Base-by-base conservation (phyloP, 2,888 invertebrate genomes). In the Crepidodera aurea region DNA sequence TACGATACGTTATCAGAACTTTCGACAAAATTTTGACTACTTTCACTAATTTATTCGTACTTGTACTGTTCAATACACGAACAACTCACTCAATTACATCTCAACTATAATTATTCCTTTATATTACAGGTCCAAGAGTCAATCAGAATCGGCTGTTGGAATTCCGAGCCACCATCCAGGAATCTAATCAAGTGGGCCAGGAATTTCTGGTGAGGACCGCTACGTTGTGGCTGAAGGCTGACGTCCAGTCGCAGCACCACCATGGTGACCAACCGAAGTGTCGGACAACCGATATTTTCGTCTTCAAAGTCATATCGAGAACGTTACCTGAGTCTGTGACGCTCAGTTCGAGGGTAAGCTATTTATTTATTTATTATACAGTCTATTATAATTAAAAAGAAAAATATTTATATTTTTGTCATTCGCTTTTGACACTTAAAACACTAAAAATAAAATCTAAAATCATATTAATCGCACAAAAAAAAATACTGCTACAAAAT, bases 111-210 rank as follows among this genome's bases (percentile, higher is more conserved):
- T 32, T 6, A 32, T 32, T 37, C 5, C 2, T 40, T 7, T 1
- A 2, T 40, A 7, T 40, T 40, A 27, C 85, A 94, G 94, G 94
- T 75, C 88, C 88, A 72, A 88, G 89, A 76, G 84, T 93, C 74
- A 94, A 94, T 79, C 91, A 92, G 53, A 94, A 94, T 81, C 88
- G 91, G 60, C 84, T 94, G 73, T 85, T 95, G 72, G 93, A 94
- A 81, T 95, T 95, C 83, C 88, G 91, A 58, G 88, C 91, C 75
- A 87, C 88, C 68, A 84, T 85, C 19, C 60, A 55, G 69, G 88
- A 88, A 60, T 73, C 75, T 10, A 75, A 77, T 37, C 77, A 75
- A 72, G 82, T 83, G 51, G 80, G 85, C 78, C 82, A 83, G 72
- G 90, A 89, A 71, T 84, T 92, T 70, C 84, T 87, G 69, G 91